A percentile compares a stretch with the other conserved stretches of the same genome.
Conservation (phyloP, 35 echinoderm and acorn worm species). For the Ophiothrix spiculata region DNA sequence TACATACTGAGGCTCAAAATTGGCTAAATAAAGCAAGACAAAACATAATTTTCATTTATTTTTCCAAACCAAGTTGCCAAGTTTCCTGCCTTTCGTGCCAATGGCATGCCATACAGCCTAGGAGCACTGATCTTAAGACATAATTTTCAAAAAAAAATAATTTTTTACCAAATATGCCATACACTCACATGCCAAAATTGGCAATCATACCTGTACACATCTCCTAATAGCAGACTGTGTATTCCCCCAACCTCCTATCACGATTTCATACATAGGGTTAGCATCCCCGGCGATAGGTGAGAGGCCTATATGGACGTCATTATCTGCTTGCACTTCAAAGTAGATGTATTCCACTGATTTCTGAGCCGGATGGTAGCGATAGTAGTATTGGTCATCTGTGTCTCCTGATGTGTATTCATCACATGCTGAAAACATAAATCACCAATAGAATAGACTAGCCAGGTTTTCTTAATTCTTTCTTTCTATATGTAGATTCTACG, state of each 20-base stretch:
- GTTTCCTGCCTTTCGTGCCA: no score
- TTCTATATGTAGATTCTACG: neutral
- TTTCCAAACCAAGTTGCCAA: no score
- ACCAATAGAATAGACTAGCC: neutral
- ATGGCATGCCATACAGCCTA: no score
- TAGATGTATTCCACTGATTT: constrained; percentile 29
- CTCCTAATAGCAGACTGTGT: constrained; percentile 49
- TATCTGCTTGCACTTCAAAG: constrained; percentile 66
- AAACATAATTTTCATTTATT: no score
- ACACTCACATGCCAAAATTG: no score
- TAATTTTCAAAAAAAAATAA: no score
- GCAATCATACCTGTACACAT: constrained; percentile 9
- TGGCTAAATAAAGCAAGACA: no score
- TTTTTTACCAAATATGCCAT: no score
- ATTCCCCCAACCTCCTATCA: constrained; percentile 74
- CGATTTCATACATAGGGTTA: constrained; percentile 64
- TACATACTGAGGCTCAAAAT: no score
- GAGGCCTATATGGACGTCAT: constrained; percentile 69
- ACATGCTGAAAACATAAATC: constrained; percentile 43
- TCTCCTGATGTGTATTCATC: constrained; percentile 21
- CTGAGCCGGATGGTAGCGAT: constrained; percentile 56
- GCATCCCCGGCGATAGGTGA: constrained; percentile 20
- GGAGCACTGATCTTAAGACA: no score
- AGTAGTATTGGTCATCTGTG: constrained; percentile 47
- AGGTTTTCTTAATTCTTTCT: neutral